Evolutionary conservation across 2,113 vertebrate species (phyloP).

Genomic region (Cepphus grylle): DNA sequence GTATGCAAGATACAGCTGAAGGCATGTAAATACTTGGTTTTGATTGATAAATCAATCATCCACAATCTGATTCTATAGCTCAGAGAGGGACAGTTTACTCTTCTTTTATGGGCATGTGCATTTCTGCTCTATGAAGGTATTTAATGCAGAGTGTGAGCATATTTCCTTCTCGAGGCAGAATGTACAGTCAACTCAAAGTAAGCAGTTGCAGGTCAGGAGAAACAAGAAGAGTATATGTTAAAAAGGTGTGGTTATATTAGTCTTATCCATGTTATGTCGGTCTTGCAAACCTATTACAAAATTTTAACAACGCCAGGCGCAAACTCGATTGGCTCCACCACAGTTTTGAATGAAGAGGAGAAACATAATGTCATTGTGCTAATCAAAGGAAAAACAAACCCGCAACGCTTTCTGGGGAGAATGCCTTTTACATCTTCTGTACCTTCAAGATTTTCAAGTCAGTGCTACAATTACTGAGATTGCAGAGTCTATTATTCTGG

Average conservation of each 20-base stretch:
- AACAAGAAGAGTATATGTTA: not conserved
- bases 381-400: conserved; percentile 34
- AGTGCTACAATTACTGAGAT: conserved; percentile 47
- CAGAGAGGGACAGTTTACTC: not conserved
- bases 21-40: conserved; percentile 14
- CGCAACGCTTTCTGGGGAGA: not conserved
- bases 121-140: not conserved
- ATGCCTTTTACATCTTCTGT: not conserved
- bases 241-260: not conserved
- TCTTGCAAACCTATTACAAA: conserved; percentile 34
- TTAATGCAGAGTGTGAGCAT: not conserved
- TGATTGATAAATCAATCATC: conserved; percentile 48
- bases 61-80: not conserved
- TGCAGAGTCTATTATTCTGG: conserved; percentile 36
- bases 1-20: conserved; percentile 51
- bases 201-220: not conserved
- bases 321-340: not conserved
- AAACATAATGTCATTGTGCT: not conserved
- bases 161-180: not conserved
- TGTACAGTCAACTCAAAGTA: not conserved
- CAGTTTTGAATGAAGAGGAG: not conserved
- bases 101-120: not conserved
- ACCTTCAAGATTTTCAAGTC: conserved; percentile 20
- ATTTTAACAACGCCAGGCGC: not conserved
- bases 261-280: not conserved